phyloP scores from a whole-genome alignment of 1,140 invertebrate genomes.

The Ostrea denselamellosa region DNA sequence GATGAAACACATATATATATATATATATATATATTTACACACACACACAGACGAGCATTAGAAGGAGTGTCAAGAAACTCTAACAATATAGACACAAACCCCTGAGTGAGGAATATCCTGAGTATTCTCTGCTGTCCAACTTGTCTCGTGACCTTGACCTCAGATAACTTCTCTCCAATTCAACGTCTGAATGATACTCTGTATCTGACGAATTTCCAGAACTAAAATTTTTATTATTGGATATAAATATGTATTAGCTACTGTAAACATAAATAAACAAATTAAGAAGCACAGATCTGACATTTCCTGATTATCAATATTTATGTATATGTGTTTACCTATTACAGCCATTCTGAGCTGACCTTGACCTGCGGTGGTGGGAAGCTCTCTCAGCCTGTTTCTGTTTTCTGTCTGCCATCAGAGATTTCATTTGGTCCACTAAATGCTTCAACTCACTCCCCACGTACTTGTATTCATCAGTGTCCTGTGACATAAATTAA shows the following conservation, averaged over 20 bases:
- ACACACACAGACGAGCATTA: too few relatives aligned
- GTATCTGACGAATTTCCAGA: slow-evolving; percentile 48
- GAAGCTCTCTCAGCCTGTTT: slow-evolving; percentile 44
- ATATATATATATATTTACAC: too few relatives aligned
- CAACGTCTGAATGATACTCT: slow-evolving; percentile 58
- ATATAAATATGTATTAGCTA: neutral
- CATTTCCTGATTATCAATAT: neutral
- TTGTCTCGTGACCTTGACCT: slow-evolving; percentile 56
- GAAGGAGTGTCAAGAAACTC: too few relatives aligned
- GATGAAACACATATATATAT: too few relatives aligned
- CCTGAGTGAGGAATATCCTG: slow-evolving; percentile 45
- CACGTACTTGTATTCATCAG: slow-evolving; percentile 58
- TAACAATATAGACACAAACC: neutral
- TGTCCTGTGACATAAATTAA: slow-evolving; percentile 40
- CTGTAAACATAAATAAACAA: too few relatives aligned
- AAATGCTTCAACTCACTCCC: slow-evolving; percentile 66
- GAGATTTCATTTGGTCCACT: slow-evolving; percentile 63
- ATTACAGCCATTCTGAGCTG: slow-evolving; percentile 2
- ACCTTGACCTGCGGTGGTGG: slow-evolving; percentile 41
- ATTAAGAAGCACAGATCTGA: too few relatives aligned
- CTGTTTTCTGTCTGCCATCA: slow-evolving; percentile 57
- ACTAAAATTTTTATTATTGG: neutral
- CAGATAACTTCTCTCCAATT: slow-evolving; percentile 50
- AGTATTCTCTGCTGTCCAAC: slow-evolving; percentile 47
- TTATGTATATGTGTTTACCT: neutral